phyloP scores from a whole-genome alignment of 2,113 vertebrate species.

The Cephalopholis sonnerati region DNA sequence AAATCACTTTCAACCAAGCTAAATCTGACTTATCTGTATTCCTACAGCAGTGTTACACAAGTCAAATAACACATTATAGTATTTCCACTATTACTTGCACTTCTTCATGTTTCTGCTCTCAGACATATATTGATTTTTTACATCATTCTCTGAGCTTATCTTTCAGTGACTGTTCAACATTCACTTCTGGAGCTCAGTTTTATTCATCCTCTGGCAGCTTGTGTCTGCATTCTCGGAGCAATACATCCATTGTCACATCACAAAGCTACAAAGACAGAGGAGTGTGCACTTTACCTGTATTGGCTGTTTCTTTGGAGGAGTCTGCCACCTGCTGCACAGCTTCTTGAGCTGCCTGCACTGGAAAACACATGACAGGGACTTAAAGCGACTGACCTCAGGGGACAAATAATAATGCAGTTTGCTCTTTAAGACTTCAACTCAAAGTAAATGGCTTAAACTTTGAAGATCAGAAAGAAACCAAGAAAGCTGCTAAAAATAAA shows the following conservation, averaged over 20 bases:
- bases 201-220: not conserved
- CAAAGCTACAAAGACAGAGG: not conserved
- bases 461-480: not conserved
- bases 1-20: not conserved
- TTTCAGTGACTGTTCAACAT: not conserved
- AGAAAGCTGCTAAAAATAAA: not conserved
- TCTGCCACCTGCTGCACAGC: slow-evolving; percentile 87
- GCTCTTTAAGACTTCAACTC: not conserved
- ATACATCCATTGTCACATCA: not conserved
- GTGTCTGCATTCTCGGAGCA: not conserved
- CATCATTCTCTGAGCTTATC: not conserved
- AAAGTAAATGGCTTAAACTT: not conserved
- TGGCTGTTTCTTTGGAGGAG: slow-evolving; percentile 84
- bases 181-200: not conserved
- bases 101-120: no score
- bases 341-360: slow-evolving; percentile 84
- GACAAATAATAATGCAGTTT: not conserved
- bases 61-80: not conserved
- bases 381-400: slow-evolving; percentile 6
- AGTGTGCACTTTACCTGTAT: slow-evolving; percentile 68
- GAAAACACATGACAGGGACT: slow-evolving; percentile 56
- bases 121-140: no score
- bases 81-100: no score
- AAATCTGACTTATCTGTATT: not conserved
- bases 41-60: not conserved